Evolutionary conservation across 2,113 vertebrate species (phyloP).

Genomic region (Geococcyx californianus): DNA sequence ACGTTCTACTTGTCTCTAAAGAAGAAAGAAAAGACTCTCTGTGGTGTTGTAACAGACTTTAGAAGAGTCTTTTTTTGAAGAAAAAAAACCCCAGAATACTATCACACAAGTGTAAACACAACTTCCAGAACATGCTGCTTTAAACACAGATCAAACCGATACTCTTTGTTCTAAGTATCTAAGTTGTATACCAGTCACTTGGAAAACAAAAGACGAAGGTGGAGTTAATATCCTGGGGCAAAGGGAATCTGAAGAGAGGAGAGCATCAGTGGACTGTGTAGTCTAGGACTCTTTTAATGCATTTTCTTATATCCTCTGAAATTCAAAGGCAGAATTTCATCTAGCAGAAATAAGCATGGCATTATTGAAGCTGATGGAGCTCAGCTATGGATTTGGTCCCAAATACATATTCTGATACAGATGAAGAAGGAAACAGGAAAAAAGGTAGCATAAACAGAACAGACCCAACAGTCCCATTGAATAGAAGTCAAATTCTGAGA

Average conservation of each 20-base stretch:
- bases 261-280: background rate
- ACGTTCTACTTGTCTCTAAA: background rate
- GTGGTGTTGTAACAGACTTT: background rate
- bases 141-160: constrained; percentile 32
- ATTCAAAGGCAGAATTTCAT: background rate
- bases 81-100: background rate
- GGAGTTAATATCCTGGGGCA: constrained; percentile 36
- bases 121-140: background rate
- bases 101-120: background rate
- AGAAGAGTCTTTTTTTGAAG: background rate
- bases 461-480: background rate
- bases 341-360: background rate
- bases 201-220: background rate
- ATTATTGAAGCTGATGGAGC: background rate
- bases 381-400: background rate
- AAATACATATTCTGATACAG: background rate
- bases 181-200: background rate
- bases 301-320: background rate
- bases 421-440: background rate
- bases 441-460: background rate
- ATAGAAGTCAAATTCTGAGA: background rate
- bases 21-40: background rate
- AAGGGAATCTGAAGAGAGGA: constrained; percentile 19
- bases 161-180: constrained; percentile 13
- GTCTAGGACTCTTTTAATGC: background rate